These are phyloP conservation scores for Arvicanthis niloticus DNA, from an alignment of 2,113 vertebrate species.

Conservation along the genomic window DNA sequence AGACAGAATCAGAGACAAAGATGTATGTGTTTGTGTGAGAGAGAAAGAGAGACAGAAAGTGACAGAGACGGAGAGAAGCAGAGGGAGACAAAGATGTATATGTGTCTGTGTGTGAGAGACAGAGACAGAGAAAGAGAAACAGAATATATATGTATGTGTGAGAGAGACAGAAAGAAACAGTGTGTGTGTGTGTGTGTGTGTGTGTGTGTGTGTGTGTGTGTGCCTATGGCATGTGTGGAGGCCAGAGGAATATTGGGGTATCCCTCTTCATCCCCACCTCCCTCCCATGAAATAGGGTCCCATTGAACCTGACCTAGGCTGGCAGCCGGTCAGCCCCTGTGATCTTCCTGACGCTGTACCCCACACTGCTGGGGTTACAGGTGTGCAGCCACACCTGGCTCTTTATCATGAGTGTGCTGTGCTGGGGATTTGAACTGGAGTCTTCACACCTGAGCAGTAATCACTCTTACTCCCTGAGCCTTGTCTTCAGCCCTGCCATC, in stretches of 20 bases:
- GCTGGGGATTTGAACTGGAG: background rate
- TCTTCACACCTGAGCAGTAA: background rate
- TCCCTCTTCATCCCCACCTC: no score
- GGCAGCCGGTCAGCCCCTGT: background rate
- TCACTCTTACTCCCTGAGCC: background rate
- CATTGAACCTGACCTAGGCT: background rate
- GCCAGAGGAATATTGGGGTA: background rate
- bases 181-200: background rate
- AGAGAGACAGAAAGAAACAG: no score
- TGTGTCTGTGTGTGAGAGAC: background rate
- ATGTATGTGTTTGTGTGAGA: no score
- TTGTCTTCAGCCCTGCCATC: background rate
- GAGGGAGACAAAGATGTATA: no score
- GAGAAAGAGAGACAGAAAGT: no score
- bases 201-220: background rate
- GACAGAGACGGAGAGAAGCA: no score
- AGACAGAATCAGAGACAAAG: no score
- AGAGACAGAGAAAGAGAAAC: no score
- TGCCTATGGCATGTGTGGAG: no score
- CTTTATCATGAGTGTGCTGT: no score
- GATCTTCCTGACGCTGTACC: background rate
- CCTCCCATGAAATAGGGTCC: background rate
- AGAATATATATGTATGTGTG: no score
- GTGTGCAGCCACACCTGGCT: background rate
- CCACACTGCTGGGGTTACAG: background rate